These are phyloP conservation scores for Bombylius discolor DNA, from an alignment of 2,888 invertebrate species.

Conservation along the genomic window DNA sequence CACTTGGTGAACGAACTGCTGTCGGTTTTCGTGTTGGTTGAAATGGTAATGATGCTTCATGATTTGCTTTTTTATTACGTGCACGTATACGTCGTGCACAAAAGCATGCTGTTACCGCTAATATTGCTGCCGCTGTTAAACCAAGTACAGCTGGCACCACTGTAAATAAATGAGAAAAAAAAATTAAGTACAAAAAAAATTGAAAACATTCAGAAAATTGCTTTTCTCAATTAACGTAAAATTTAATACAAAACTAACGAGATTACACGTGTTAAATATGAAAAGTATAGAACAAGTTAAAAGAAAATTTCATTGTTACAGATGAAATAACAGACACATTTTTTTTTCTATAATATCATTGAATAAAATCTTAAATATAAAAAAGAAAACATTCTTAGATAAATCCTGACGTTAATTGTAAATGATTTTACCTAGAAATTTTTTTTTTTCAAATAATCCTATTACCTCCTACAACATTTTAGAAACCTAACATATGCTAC, in stretches of 20 bases:
- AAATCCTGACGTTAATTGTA: too few species aligned
- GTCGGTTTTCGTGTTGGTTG: conserved; percentile 37
- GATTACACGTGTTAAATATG: too few species aligned
- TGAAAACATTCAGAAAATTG: not conserved
- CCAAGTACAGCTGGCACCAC: conserved; percentile 36
- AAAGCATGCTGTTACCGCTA: conserved; percentile 32
- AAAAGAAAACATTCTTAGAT: too few species aligned
- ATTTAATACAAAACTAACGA: not conserved
- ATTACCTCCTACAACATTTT: too few species aligned
- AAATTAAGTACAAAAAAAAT: not conserved
- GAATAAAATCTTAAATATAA: too few species aligned
- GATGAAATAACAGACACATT: too few species aligned
- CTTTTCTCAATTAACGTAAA: not conserved
- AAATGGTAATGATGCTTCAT: conserved; percentile 34
- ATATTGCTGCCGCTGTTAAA: conserved; percentile 32
- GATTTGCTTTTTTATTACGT: conserved; percentile 32
- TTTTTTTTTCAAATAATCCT: too few species aligned
- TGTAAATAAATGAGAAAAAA: conserved; percentile 13
- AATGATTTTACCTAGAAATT: too few species aligned
- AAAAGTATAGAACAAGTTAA: too few species aligned
- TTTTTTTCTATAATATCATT: too few species aligned
- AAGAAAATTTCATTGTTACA: too few species aligned
- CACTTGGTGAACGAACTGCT: conserved; percentile 72
- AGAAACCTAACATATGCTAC: too few species aligned
- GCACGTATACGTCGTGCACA: conserved; percentile 32